Conservation (phyloP, 2,113 vertebrate genomes). For the Carlito syrichta region DNA sequence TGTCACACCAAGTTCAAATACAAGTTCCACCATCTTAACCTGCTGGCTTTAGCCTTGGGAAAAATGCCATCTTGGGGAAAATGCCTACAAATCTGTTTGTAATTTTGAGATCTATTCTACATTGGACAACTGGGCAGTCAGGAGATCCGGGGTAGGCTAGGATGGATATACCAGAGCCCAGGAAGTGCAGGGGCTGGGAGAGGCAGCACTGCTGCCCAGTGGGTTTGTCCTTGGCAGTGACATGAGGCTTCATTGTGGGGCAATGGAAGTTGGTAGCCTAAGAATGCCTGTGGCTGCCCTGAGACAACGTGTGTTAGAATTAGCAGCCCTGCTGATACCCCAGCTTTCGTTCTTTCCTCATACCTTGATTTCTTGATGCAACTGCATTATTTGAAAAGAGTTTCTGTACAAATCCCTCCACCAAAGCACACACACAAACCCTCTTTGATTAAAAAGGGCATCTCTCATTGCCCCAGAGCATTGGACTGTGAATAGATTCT, state of each 20-base stretch:
- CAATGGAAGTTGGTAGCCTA: background rate
- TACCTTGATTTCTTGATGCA: constrained; percentile 55
- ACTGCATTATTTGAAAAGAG: constrained; percentile 43
- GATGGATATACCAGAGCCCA: too few species aligned
- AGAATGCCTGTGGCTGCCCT: background rate
- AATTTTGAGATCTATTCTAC: background rate
- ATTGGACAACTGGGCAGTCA: too few species aligned
- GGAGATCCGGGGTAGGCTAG: background rate
- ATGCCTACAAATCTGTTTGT: background rate
- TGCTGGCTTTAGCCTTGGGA: background rate
- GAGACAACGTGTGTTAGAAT: background rate
- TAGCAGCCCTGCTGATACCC: background rate
- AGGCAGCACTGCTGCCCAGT: too few species aligned
- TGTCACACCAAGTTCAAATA: background rate
- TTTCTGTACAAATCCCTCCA: constrained; percentile 31
- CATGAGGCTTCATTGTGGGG: background rate
- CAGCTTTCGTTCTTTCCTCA: background rate
- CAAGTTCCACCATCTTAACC: background rate
- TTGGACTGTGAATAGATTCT: background rate
- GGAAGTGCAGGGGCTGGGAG: rapidly evolving
- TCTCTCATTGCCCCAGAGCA: background rate
- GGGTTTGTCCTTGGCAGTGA: background rate
- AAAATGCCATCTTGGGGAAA: too few species aligned
- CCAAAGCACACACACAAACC: background rate
- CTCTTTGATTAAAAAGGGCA: constrained; percentile 25